Base-by-base conservation (phyloP, 2,888 invertebrate genomes). In the Brenthis daphne region DNA sequence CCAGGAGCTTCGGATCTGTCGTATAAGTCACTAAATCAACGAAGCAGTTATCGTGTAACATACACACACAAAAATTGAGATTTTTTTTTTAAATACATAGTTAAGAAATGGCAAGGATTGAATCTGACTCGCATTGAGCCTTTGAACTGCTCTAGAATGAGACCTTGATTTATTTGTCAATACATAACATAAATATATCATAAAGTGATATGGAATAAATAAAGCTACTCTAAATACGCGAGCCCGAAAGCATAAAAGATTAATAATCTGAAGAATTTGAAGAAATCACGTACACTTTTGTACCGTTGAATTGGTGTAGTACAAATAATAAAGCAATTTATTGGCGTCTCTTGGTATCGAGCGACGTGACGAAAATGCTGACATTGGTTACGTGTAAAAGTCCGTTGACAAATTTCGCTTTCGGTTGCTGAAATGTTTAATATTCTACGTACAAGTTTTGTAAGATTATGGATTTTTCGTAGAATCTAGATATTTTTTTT, bases 301-400 rank as follows among this genome's bases (percentile, higher is more conserved):
- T 20, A 53, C 16, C n/a, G 43, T 65, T 72, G 61, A 63, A 69
- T 67, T 54, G 53, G 67, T 57, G 57, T 57, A 58, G 63, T 67
- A 68, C 70, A 68, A 68, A 68, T 70, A 66, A 72, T 70, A 72
- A 69, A 65, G 24, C 64, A 63, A 70, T 72, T 72, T 72, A 70
- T 70, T 67, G 66, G 55, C 58, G 65, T 43, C 69, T 64, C 66
- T 70, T 43, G 57, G 65, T 65, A 64, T 57, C 57, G 64, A 48
- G 65, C 63, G 24, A 72, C 70, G 72, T 70, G 72, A 70, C 47
- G 57, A 65, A 72, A 70, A 70, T 69, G 51, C 54, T 65, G 70
- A 70, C 63, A 58, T 56, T 48, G 54, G 54, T 57, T 60, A 47
- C 64, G 55, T 64, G 57, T 64, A 65, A 65, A 69, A 69, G 51